These are phyloP conservation scores for Talpa occidentalis DNA, from an alignment of 2,113 vertebrate genomes.

Conservation along the genomic window DNA sequence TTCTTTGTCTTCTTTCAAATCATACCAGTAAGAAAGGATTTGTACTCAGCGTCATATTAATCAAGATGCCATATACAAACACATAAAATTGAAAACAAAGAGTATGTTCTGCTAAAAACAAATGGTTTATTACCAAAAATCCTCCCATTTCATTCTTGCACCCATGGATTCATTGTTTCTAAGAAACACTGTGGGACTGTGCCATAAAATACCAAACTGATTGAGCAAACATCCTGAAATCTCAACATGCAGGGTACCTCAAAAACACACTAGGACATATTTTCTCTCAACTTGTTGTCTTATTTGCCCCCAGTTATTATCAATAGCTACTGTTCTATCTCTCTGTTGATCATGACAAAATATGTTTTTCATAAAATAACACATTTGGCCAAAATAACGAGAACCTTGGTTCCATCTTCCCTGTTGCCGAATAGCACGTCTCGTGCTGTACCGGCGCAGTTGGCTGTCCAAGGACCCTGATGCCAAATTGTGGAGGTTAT, in stretches of 20 bases:
- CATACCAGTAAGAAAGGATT: constrained; percentile 44
- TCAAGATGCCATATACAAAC: constrained; percentile 12
- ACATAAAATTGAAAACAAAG: constrained; percentile 64
- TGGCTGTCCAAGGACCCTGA: constrained; percentile 85
- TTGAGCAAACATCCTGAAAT: constrained; percentile 10
- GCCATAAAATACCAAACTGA: constrained; percentile 44
- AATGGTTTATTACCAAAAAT: constrained; percentile 54
- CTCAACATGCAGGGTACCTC: constrained; percentile 40
- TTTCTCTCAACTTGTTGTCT: constrained; percentile 60
- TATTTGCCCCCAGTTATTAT: constrained; percentile 55
- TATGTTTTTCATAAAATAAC: constrained; percentile 83
- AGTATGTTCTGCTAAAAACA: constrained; percentile 40
- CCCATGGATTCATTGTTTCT: constrained; percentile 69
- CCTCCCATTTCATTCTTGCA: constrained; percentile 49
- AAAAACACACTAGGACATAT: constrained; percentile 37
- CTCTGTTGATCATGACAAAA: constrained; percentile 81
- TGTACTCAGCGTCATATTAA: constrained; percentile 59
- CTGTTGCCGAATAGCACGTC: constrained; percentile 78
- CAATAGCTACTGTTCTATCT: constrained; percentile 70
- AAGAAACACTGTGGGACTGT: constrained; percentile 31
- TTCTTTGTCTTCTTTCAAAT: constrained; percentile 68
- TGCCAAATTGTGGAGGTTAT: constrained; percentile 88
- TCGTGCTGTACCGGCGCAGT: constrained; percentile 83
- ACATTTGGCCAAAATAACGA: constrained; percentile 83
- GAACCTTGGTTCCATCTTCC: constrained; percentile 80